These are phyloP conservation scores for Lepilemur ruficaudatus DNA, from an alignment of 2,797 vertebrate genomes.

Conservation along the genomic window DNA sequence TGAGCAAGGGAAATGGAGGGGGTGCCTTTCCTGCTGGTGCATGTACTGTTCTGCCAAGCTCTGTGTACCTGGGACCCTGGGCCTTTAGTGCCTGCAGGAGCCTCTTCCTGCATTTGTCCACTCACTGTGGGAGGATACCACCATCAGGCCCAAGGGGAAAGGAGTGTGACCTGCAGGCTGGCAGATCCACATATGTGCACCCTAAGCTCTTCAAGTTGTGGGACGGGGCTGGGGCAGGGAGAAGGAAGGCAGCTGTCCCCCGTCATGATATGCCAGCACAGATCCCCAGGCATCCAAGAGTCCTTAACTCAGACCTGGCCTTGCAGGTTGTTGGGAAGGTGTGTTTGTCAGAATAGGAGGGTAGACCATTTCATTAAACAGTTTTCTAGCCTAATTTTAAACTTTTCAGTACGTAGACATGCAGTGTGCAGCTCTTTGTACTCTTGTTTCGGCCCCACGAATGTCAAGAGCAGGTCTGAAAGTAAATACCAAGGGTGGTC, in stretches of 20 bases:
- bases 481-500: rapidly evolving
- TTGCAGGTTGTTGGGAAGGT: background rate
- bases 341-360: background rate
- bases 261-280: background rate
- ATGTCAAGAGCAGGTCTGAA: too few relatives aligned
- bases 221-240: background rate
- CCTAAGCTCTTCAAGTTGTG: background rate
- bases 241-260: background rate
- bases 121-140: background rate
- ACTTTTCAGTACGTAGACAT: background rate
- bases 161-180: background rate
- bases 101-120: background rate
- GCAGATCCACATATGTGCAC: background rate
- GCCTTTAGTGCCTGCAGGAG: background rate
- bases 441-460: background rate
- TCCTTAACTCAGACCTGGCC: background rate
- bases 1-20: background rate
- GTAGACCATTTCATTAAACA: background rate
- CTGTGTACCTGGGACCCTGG: background rate
- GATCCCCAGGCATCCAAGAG: background rate
- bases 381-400: background rate
- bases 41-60: background rate
- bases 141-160: background rate
- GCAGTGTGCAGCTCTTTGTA: background rate
- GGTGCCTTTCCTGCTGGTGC: rapidly evolving